Conservation (phyloP, 2,113 vertebrate genomes). For the Eonycteris spelaea region DNA sequence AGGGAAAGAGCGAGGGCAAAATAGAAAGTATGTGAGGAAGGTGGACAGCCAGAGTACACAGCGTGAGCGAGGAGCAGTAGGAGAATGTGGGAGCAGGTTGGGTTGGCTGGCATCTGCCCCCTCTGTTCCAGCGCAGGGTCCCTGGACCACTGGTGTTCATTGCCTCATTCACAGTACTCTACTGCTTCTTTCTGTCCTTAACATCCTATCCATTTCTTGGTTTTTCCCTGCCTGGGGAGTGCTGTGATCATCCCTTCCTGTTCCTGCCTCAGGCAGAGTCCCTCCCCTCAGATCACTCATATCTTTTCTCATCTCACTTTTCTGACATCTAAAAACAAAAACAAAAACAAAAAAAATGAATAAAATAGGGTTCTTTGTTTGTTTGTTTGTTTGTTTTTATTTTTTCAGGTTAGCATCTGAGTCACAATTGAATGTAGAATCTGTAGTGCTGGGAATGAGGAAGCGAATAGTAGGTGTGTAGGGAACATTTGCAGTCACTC, state of each 20-base stretch:
- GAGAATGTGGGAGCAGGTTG: accelerated
- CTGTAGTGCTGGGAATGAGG: background rate
- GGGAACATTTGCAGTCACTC: background rate
- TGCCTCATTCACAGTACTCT: background rate
- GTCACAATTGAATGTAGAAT: background rate
- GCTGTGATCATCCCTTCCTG: background rate
- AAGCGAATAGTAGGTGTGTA: background rate
- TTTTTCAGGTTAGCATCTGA: background rate
- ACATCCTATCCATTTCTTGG: background rate
- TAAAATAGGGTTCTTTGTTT: background rate
- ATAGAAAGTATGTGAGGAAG: background rate
- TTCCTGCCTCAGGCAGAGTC: background rate
- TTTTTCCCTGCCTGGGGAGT: background rate
- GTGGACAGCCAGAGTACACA: accelerated
- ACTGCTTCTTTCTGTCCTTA: background rate
- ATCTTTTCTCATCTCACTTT: background rate
- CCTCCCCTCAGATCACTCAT: background rate
- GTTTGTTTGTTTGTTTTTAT: background rate
- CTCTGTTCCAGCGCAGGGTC: background rate
- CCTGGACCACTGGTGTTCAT: accelerated
- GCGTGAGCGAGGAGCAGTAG: accelerated
- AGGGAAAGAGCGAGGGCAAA: background rate
- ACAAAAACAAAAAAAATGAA: background rate
- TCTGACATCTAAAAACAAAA: background rate
- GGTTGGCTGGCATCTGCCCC: accelerated